phyloP scores from a whole-genome alignment of 2,113 vertebrate species.

The Menidia beryllina region DNA sequence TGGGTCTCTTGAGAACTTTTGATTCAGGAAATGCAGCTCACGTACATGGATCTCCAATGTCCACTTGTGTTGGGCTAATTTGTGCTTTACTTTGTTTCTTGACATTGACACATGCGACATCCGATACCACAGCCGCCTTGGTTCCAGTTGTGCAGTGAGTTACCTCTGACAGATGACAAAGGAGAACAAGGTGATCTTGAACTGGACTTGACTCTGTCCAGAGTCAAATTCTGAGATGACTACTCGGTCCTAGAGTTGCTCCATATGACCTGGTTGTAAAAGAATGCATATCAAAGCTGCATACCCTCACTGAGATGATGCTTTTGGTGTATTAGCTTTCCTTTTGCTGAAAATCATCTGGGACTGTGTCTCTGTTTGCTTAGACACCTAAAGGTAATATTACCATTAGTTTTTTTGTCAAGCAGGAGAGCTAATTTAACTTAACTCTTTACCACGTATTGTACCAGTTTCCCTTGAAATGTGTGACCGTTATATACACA shows the following conservation, averaged over 20 bases:
- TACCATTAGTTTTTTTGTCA: too few species aligned
- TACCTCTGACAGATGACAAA: slow-evolving; percentile 68
- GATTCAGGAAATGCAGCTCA: slow-evolving; percentile 42
- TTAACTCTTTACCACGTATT: too few species aligned
- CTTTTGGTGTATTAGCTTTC: too few species aligned
- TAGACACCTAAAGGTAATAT: too few species aligned
- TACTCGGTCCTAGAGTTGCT: slow-evolving; percentile 55
- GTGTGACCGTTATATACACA: too few species aligned
- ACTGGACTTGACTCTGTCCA: slow-evolving; percentile 56
- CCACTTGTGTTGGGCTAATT: slow-evolving; percentile 57
- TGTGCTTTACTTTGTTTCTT: slow-evolving; percentile 69
- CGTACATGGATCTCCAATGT: slow-evolving; percentile 51
- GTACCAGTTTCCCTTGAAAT: too few species aligned
- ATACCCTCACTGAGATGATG: too few species aligned
- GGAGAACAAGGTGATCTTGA: slow-evolving; percentile 65
- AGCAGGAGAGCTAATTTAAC: too few species aligned
- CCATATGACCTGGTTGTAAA: slow-evolving; percentile 43
- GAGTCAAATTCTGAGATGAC: slow-evolving; percentile 21
- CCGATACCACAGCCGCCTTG: slow-evolving; percentile 61
- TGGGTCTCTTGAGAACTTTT: slow-evolving; percentile 40
- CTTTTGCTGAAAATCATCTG: too few species aligned
- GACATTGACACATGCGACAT: slow-evolving; percentile 79
- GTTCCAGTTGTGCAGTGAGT: slow-evolving; percentile 77
- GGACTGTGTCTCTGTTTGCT: too few species aligned
- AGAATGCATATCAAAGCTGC: slow-evolving; percentile 30